A percentile compares a stretch with the other conserved stretches of the same genome.
Evolutionary conservation across 2,113 vertebrate species (phyloP).

Genomic region (Rhynchomys soricoides): DNA sequence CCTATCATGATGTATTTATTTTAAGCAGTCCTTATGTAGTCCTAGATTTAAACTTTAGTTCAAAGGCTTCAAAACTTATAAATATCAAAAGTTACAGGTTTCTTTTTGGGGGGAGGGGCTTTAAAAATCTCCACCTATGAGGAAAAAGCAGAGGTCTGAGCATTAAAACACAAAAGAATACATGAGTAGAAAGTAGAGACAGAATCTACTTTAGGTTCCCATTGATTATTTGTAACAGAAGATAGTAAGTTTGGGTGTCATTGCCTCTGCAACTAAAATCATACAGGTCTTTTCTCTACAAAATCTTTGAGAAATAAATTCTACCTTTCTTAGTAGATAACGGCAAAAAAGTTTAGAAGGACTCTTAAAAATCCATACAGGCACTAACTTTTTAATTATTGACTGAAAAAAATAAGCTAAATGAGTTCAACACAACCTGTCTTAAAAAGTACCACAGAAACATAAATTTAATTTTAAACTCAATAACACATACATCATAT

Average conservation of each 20-base stretch:
- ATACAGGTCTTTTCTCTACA: constrained; percentile 13
- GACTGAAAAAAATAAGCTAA: constrained; percentile 45
- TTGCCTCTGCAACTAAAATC: constrained; percentile 2
- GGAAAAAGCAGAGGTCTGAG: background rate
- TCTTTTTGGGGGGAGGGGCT: background rate
- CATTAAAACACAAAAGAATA: constrained; percentile 5
- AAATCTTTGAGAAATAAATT: background rate
- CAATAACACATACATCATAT: background rate
- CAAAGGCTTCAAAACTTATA: background rate
- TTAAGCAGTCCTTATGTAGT: background rate
- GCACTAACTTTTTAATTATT: background rate
- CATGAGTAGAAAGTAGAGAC: background rate
- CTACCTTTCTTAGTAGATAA: background rate
- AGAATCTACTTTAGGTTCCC: background rate
- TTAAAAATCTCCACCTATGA: background rate
- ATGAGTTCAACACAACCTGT: background rate
- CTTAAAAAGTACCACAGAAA: constrained; percentile 25
- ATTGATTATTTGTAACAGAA: constrained; percentile 30
- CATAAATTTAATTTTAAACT: background rate
- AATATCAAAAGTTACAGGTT: background rate
- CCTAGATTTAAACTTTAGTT: background rate
- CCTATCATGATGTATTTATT: background rate
- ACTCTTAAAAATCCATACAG: background rate
- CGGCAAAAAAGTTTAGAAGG: constrained; percentile 9
- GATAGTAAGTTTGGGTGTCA: background rate